Base-by-base conservation (phyloP, 2,888 invertebrate species). In the Sinelater perroti region DNA sequence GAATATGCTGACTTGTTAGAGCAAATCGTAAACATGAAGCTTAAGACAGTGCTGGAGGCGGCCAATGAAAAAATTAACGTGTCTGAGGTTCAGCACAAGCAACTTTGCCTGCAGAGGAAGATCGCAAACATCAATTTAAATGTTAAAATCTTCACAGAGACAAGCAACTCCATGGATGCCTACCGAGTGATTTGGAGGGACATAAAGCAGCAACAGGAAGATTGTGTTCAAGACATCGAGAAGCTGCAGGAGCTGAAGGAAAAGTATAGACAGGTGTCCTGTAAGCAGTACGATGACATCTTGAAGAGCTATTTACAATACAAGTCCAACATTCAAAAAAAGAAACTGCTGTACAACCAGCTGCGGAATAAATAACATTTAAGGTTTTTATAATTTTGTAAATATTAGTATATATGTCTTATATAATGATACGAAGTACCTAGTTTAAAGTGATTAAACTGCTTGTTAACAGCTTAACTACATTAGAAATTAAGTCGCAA, bases 251-350 rank as follows among this genome's bases (percentile, higher is more conserved):
- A 71, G 42, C 61, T 78, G 10, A 76, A 75, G 61, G 74, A 75
- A 54, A 72, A 74, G 56, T 82, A 81, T 63, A 72, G 76, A 31
- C 69, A 70, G 36, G 71, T 81, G 4, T 68, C 71, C 21, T 76
- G 76, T 55, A 76, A 75, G 53, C 78, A 80, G 64, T 82, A 76
- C 62, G 74, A 79, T 62, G 73, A 77, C 49, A 74, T 81, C 24
- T 66, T 80, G 31, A 74, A 72, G 42, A 71, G 72, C 21, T 81
- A 80, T 63, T 65, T 71, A 38, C 73, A 79, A 53, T 70, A 79
- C 52, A 78, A 77, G 53, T 56, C 66, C 30, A 69, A 74, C 11
- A 69, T 80, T 36, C 76, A 78, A 57, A 80, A 77, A n/a, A 45
- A 35, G 14, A 45, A 10, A 51, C 16, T 13, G 14, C 16, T 40